Base-by-base conservation (phyloP, 2,113 vertebrate species). In the Halichoerus grypus region DNA sequence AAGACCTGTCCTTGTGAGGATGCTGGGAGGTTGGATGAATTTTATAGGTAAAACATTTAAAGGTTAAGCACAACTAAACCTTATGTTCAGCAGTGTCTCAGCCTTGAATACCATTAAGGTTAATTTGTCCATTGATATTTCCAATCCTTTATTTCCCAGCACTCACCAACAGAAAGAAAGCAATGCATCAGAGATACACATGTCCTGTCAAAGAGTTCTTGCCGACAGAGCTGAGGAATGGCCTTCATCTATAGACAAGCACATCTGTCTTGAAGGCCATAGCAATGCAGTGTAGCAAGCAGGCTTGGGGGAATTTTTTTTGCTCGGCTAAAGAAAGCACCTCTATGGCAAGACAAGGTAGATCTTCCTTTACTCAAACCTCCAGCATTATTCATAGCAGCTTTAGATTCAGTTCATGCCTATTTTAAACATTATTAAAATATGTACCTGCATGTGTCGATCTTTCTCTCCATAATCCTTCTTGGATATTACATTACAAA, bases 401-500 rank as follows among this genome's bases (percentile, higher is more conserved):
- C 12, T 88, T 71, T 26, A 82, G 36, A 88, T 26, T 90, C 76
- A 49, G 63, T 39, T 91, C 96, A 65, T 1, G 13, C 42, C 49
- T 93, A 51, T 87, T 91, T 95, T 57, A 93, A 80, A 92, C 10
- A 2, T 80, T 63, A 92, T 83, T 82, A 96, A 83, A 91, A 93
- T 67, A 67, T 53, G 19, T n/a, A 79, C 82, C 67, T 96, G 61
- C 9, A 28, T 15, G 16, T 36, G n/a, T 82, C 55, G 16, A 39
- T 49, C 90, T 92, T 90, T 92, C 95, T 95, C 96, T 72, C 74
- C 67, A 71, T 84, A 57, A 97, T 59, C 92, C 72, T 77, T 84
- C 91, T 90, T 4, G 10, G 53, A 79, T 90, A 94, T 67, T 81
- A 96, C 46, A 88, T 91, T 96, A 97, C 77, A 98, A 88, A 97